These are phyloP conservation scores for Eufriesea mexicana DNA, from an alignment of 1,140 invertebrate genomes.

Conservation along the genomic window DNA sequence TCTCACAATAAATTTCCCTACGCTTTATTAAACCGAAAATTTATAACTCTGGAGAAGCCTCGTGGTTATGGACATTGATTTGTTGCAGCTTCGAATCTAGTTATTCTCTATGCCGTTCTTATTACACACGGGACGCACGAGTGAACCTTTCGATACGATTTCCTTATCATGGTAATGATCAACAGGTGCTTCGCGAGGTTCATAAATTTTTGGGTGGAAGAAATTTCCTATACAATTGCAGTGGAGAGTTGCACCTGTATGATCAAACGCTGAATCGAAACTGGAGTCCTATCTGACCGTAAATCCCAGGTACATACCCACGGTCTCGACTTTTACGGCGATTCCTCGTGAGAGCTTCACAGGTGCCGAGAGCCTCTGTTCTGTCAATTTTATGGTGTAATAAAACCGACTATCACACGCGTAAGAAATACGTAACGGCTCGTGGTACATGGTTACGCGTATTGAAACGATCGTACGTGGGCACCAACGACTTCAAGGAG, in stretches of 20 bases:
- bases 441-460: conserved; percentile 16
- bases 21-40: conserved; percentile 9
- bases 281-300: conserved; percentile 11
- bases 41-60: background rate
- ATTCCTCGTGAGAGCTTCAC: conserved; percentile 14
- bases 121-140: background rate
- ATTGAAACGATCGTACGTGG: conserved; percentile 7
- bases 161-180: too few relatives aligned
- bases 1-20: background rate
- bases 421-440: conserved; percentile 11
- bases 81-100: background rate
- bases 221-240: too few relatives aligned
- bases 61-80: background rate
- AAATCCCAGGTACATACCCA: background rate
- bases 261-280: conserved; percentile 14
- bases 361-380: conserved; percentile 12
- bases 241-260: too few relatives aligned
- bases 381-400: conserved; percentile 43
- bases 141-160: background rate
- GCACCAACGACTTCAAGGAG: background rate
- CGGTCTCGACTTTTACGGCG: conserved; percentile 40
- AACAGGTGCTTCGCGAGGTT: too few relatives aligned
- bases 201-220: too few relatives aligned
- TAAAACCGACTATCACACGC: conserved; percentile 49
- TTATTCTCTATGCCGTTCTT: background rate